Evolutionary conservation across 2,888 invertebrate species (phyloP).

Genomic region (Morpho achilles): DNA sequence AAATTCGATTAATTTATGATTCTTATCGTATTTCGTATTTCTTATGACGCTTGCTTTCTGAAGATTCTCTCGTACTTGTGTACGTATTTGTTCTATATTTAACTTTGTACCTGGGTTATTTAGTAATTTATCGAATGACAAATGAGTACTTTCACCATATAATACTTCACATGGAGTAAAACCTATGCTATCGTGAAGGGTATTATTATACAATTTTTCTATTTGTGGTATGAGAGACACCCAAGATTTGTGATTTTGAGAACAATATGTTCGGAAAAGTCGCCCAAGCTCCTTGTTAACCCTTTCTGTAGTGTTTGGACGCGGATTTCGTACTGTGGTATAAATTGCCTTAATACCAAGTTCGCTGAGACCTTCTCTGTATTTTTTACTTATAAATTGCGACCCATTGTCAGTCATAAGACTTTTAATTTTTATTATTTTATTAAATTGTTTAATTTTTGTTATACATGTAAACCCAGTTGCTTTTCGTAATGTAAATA

Average conservation of each 20-base stretch:
- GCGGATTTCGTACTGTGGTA: slow-evolving; percentile 29
- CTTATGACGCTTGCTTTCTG: slow-evolving; percentile 1
- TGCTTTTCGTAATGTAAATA: slow-evolving; percentile 7
- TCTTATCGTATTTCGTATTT: slow-evolving; percentile 11
- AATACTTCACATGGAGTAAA: slow-evolving; percentile 26
- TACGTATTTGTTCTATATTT: not conserved
- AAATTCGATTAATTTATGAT: slow-evolving; percentile 13
- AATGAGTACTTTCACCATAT: slow-evolving; percentile 3
- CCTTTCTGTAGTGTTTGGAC: slow-evolving; percentile 28
- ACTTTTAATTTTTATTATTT: slow-evolving; percentile 19
- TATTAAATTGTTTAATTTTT: slow-evolving; percentile 15
- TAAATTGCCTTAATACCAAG: slow-evolving; percentile 15
- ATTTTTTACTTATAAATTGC: slow-evolving; percentile 18
- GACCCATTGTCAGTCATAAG: slow-evolving; percentile 27
- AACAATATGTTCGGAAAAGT: slow-evolving; percentile 28
- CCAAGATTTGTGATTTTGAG: slow-evolving; percentile 26
- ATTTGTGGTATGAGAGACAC: slow-evolving; percentile 14
- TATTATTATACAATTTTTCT: slow-evolving; percentile 29
- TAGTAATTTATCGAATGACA: slow-evolving; percentile 16
- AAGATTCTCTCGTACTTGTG: slow-evolving; percentile 15
- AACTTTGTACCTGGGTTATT: no score
- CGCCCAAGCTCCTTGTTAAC: slow-evolving; percentile 27
- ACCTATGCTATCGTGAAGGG: slow-evolving; percentile 23
- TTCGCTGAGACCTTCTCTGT: slow-evolving; percentile 9
- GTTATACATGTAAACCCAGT: slow-evolving; percentile 12